phyloP scores from a whole-genome alignment of 2,888 invertebrate species.

The Deladenus siricidicola region DNA sequence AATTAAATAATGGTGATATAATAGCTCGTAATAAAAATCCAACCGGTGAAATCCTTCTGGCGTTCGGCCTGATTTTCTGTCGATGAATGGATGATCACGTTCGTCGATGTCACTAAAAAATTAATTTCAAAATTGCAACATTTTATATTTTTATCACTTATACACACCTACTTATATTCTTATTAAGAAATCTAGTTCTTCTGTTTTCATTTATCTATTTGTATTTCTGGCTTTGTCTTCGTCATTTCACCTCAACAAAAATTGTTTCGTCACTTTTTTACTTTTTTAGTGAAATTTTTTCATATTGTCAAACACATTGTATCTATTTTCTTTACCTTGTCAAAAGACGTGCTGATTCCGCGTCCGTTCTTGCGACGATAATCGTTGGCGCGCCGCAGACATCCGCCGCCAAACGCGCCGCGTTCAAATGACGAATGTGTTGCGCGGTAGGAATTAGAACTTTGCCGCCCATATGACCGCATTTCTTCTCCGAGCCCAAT shows the following conservation, averaged over 20 bases:
- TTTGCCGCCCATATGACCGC: conserved; percentile 54
- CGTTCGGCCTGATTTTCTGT: conserved; percentile 51
- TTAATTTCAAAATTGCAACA: not conserved
- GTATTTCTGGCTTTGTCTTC: too few relatives aligned
- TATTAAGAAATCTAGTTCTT: not conserved
- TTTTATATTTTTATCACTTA: not conserved
- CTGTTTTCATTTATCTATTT: too few relatives aligned
- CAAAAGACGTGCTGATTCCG: conserved; percentile 53
- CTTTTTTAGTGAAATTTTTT: too few relatives aligned
- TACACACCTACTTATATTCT: not conserved
- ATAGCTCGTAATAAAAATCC: not conserved
- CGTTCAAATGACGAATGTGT: conserved; percentile 54
- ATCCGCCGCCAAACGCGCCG: conserved; percentile 55
- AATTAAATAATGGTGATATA: not conserved
- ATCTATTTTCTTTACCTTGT: conserved; percentile 32
- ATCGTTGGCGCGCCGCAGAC: conserved; percentile 54
- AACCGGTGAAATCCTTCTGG: conserved; percentile 53
- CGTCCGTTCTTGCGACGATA: conserved; percentile 54
- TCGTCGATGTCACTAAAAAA: conserved; percentile 50
- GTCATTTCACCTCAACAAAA: too few relatives aligned
- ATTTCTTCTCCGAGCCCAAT: conserved; percentile 55
- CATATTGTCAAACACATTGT: too few relatives aligned
- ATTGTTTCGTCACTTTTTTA: too few relatives aligned
- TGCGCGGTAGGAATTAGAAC: conserved; percentile 54
- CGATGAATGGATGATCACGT: conserved; percentile 54